These are phyloP conservation scores for Lytechinus variegatus DNA, from an alignment of 35 echinoderm and acorn worm species.

Conservation along the genomic window DNA sequence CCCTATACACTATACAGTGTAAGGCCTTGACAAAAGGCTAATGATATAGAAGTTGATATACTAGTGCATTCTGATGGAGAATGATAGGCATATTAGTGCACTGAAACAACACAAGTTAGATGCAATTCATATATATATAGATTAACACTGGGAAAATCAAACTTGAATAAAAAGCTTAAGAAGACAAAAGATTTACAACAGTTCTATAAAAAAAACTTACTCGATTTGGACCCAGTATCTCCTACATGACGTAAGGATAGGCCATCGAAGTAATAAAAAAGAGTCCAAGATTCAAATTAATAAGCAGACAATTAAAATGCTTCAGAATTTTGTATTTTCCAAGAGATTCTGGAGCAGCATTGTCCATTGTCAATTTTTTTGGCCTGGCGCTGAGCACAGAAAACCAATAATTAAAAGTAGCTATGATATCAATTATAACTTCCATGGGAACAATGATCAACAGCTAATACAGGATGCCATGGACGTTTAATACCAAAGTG, in stretches of 20 bases:
- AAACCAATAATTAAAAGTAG: too few species aligned
- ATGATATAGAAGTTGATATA: too few species aligned
- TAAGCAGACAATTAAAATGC: not conserved
- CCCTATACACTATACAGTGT: too few species aligned
- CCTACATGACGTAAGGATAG: not conserved
- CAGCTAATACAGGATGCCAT: too few species aligned
- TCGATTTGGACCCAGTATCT: conserved; percentile 42
- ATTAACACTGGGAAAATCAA: not conserved
- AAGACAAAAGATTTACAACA: not conserved
- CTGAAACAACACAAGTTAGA: too few species aligned
- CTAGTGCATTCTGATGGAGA: too few species aligned
- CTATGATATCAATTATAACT: too few species aligned
- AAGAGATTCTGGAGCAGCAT: not conserved
- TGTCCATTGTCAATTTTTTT: not conserved
- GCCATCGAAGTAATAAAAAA: not conserved
- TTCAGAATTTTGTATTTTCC: too few species aligned
- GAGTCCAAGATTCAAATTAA: not conserved
- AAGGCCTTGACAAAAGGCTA: too few species aligned
- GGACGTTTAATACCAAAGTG: too few species aligned
- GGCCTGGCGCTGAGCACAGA: too few species aligned
- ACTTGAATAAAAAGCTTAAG: not conserved
- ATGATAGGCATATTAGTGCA: not conserved
- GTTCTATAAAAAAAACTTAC: conserved; percentile 22
- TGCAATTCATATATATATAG: not conserved
- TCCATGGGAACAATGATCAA: too few species aligned